Conservation (phyloP, 2,888 invertebrate genomes). For the Sinohyriopsis cumingii region DNA sequence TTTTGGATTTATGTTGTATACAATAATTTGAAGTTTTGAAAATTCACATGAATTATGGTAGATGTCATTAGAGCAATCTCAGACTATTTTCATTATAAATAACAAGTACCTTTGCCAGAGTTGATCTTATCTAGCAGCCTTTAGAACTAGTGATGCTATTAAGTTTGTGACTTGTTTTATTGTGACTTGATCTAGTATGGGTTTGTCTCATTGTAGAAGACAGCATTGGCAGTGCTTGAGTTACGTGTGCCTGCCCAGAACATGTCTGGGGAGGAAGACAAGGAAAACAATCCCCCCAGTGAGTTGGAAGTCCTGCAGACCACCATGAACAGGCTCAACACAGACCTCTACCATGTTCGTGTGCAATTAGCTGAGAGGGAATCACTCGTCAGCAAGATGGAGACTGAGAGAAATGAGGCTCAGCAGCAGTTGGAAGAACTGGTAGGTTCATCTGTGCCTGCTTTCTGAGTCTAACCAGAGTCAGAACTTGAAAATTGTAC, state of each 20-base stretch:
- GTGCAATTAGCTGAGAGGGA: slow-evolving; percentile 47
- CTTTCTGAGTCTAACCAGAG: too few species aligned
- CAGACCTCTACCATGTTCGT: slow-evolving; percentile 51
- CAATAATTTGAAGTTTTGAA: too few species aligned
- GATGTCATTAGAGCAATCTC: too few species aligned
- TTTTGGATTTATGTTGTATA: too few species aligned
- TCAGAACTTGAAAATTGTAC: too few species aligned
- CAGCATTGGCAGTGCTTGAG: slow-evolving; percentile 53
- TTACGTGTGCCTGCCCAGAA: slow-evolving; percentile 42
- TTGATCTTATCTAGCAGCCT: too few species aligned
- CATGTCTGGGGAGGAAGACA: slow-evolving; percentile 48
- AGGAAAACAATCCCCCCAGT: slow-evolving; percentile 60
- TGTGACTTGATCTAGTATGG: too few species aligned
- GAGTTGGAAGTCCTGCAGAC: slow-evolving; percentile 57
- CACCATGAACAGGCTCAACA: slow-evolving; percentile 53
- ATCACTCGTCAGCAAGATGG: slow-evolving; percentile 45
- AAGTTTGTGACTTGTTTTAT: too few species aligned
- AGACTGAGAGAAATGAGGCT: slow-evolving; percentile 47
- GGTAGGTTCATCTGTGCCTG: slow-evolving; percentile 32
- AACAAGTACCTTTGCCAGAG: too few species aligned
- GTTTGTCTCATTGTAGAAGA: slow-evolving; percentile 39
- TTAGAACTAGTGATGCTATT: too few species aligned
- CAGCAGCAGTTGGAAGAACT: slow-evolving; percentile 45
- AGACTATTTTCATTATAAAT: too few species aligned
- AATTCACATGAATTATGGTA: too few species aligned